Conservation (phyloP, 2,888 invertebrate species). For the Eupithecia inturbata region DNA sequence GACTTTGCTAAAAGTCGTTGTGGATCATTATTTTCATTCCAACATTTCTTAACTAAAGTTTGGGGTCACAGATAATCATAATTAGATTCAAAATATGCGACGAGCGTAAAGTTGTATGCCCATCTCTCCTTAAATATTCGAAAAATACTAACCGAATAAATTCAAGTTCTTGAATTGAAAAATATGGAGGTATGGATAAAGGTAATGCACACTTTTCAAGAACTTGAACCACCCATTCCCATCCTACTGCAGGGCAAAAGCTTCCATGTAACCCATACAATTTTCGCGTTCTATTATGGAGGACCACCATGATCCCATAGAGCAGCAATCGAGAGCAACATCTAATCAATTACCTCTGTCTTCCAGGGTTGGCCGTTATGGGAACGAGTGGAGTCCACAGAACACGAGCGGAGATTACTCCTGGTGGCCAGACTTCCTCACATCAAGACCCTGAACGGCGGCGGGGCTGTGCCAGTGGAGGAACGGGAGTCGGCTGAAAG, state of each 20-base stretch:
- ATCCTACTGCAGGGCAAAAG: too few species aligned
- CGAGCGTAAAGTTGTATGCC: too few species aligned
- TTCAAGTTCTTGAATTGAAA: too few species aligned
- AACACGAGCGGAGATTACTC: constrained; percentile 94
- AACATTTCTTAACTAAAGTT: not conserved
- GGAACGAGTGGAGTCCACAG: constrained; percentile 92
- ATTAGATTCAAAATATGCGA: too few species aligned
- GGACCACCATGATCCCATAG: too few species aligned
- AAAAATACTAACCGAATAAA: too few species aligned
- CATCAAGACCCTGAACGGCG: constrained; percentile 94
- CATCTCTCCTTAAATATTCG: too few species aligned
- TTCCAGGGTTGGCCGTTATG: constrained; percentile 88
- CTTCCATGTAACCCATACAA: too few species aligned
- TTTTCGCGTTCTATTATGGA: too few species aligned
- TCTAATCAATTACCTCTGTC: not conserved
- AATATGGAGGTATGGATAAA: too few species aligned
- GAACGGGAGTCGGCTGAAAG: constrained; percentile 97
- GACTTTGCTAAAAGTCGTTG: not conserved
- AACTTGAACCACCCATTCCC: too few species aligned
- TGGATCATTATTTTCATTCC: not conserved
- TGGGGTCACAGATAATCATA: not conserved
- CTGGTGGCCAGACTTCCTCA: constrained; percentile 94
- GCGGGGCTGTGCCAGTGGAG: constrained; percentile 91
- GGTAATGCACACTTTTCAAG: too few species aligned
- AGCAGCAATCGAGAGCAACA: not conserved